phyloP scores from a whole-genome alignment of 2,888 invertebrate species.

The Pocota personata region DNA sequence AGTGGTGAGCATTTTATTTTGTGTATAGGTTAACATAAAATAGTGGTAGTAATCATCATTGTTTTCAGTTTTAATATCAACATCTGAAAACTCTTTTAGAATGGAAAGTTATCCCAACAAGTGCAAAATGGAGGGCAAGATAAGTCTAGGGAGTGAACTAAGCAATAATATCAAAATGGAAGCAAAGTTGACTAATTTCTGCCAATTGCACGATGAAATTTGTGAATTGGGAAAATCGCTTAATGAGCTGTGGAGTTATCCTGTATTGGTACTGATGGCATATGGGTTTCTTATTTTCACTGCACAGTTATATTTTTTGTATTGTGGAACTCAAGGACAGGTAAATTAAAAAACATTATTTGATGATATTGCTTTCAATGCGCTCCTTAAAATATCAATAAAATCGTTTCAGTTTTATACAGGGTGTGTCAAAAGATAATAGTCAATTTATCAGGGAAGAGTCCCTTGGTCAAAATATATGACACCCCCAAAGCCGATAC shows the following conservation, averaged over 20 bases:
- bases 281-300: slow-evolving; percentile 82
- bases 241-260: slow-evolving; percentile 82
- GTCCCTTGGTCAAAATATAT: too few species aligned
- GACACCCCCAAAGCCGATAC: too few species aligned
- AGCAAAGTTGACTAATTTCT: slow-evolving; percentile 81
- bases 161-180: slow-evolving; percentile 79
- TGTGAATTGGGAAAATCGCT: slow-evolving; percentile 82
- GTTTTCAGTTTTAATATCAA: slow-evolving; percentile 47
- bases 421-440: too few species aligned
- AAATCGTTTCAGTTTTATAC: too few species aligned
- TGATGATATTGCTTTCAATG: too few species aligned
- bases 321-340: slow-evolving; percentile 81
- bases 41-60: neutral
- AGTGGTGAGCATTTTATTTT: slow-evolving; percentile 20
- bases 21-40: neutral
- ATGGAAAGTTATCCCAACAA: neutral
- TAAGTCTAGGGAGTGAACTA: slow-evolving; percentile 76
- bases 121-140: neutral
- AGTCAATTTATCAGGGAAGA: too few species aligned
- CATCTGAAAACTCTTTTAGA: slow-evolving; percentile 47
- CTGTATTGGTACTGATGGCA: slow-evolving; percentile 82
- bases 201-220: slow-evolving; percentile 82
- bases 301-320: slow-evolving; percentile 82
- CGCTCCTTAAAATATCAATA: too few species aligned
- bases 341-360: slow-evolving; percentile 65